phyloP scores from a whole-genome alignment of 1,140 invertebrate species.

The Rhyzopertha dominica region DNA sequence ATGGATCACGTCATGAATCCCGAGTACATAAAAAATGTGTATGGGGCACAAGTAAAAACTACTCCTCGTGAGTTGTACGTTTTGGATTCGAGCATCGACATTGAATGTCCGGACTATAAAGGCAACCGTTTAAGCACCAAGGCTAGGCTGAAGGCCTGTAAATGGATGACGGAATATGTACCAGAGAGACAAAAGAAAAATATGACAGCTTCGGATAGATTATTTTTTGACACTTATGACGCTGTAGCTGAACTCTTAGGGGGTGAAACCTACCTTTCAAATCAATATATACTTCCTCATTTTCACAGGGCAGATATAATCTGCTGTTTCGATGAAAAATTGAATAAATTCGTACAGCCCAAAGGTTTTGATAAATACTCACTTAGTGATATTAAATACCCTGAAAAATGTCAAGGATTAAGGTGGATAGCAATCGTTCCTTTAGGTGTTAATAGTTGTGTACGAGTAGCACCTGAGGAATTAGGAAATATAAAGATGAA shows the following conservation, averaged over 20 bases:
- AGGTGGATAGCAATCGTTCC: conserved; percentile 49
- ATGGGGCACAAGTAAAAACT: conserved; percentile 18
- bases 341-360: conserved; percentile 41
- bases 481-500: conserved; percentile 49
- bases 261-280: conserved; percentile 43
- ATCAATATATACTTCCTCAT: conserved; percentile 54
- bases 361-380: conserved; percentile 40
- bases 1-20: conserved; percentile 45
- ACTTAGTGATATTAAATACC: conserved; percentile 46
- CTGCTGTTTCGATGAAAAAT: conserved; percentile 48
- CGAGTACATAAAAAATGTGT: conserved; percentile 42
- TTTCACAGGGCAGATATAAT: conserved; percentile 51
- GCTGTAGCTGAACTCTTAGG: conserved; percentile 36
- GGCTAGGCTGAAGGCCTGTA: conserved; percentile 42
- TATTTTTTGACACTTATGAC: conserved; percentile 47
- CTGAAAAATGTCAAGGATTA: conserved; percentile 41
- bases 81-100: conserved; percentile 50
- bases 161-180: conserved; percentile 46
- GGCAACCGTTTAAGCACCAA: conserved; percentile 48
- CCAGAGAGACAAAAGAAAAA: conserved; percentile 46
- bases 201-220: conserved; percentile 43
- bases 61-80: conserved; percentile 49
- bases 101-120: conserved; percentile 55
- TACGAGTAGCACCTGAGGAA: conserved; percentile 39
- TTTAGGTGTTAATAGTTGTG: conserved; percentile 42